These are phyloP conservation scores for Aphis gossypii DNA, from an alignment of 1,140 invertebrate genomes.

Conservation along the genomic window DNA sequence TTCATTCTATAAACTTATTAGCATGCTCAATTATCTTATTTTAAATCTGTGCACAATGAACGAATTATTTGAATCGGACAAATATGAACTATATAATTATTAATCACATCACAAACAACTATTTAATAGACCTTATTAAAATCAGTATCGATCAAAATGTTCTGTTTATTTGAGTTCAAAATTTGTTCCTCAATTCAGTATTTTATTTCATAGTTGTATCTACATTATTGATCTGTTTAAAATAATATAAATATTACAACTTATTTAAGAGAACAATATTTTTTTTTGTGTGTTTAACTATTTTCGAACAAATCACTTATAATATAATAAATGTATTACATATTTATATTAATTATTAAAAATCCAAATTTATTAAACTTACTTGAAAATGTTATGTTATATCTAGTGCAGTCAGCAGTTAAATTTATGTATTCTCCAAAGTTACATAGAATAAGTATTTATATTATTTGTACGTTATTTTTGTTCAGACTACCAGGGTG, in stretches of 20 bases:
- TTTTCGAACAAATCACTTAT: neutral
- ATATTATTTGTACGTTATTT: neutral
- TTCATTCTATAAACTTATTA: neutral
- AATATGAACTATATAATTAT: neutral
- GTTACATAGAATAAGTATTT: neutral
- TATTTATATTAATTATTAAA: neutral
- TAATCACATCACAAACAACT: neutral
- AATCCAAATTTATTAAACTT: neutral
- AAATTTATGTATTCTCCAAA: neutral
- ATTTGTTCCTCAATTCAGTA: conserved; percentile 5
- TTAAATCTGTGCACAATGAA: neutral
- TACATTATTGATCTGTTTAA: neutral
- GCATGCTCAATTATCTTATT: neutral
- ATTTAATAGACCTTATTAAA: neutral
- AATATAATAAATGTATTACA: no score
- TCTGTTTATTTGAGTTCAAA: neutral
- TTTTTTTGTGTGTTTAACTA: neutral
- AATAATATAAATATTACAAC: neutral
- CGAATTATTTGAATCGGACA: neutral
- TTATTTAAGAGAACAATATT: neutral
- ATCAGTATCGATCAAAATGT: neutral
- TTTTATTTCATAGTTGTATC: neutral
- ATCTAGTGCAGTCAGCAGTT: neutral
- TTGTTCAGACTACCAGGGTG: neutral
- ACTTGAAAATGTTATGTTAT: neutral